Evolutionary conservation across 2,113 vertebrate species (phyloP).

Genomic region (Mohoua ochrocephala): DNA sequence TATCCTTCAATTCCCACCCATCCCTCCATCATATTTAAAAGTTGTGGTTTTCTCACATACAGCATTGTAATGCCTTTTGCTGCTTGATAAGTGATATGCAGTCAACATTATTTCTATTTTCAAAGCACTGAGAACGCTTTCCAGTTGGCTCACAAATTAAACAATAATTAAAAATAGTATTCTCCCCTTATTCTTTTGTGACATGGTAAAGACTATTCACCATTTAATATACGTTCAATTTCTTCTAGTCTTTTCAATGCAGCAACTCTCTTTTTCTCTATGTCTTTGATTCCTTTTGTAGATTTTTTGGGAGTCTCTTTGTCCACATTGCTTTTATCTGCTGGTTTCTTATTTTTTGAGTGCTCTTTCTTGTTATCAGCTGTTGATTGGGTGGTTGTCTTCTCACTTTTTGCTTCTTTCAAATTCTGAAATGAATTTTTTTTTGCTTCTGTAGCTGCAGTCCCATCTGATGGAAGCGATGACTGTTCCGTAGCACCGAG

Average conservation of each 20-base stretch:
- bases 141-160: slow-evolving; percentile 17
- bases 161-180: slow-evolving; percentile 10
- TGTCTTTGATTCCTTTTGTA: slow-evolving; percentile 90
- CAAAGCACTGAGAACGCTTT: slow-evolving; percentile 32
- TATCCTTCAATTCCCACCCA: neutral
- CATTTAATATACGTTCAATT: slow-evolving; percentile 96
- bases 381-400: slow-evolving; percentile 71
- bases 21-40: neutral
- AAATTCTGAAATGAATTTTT: slow-evolving; percentile 47
- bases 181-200: neutral
- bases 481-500: slow-evolving; percentile 72
- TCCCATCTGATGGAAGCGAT: slow-evolving; percentile 46
- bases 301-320: slow-evolving; percentile 84
- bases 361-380: slow-evolving; percentile 54
- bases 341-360: slow-evolving; percentile 67
- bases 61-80: neutral
- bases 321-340: slow-evolving; percentile 71
- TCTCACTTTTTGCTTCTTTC: slow-evolving; percentile 72
- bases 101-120: slow-evolving; percentile 12
- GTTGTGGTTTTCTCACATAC: neutral
- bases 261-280: slow-evolving; percentile 93
- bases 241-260: slow-evolving; percentile 97
- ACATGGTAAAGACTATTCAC: slow-evolving; percentile 76
- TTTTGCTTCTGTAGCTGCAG: slow-evolving; percentile 37
- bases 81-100: slow-evolving; percentile 8